phyloP scores from a whole-genome alignment of 2,113 vertebrate genomes.

The Pleuronectes platessa region DNA sequence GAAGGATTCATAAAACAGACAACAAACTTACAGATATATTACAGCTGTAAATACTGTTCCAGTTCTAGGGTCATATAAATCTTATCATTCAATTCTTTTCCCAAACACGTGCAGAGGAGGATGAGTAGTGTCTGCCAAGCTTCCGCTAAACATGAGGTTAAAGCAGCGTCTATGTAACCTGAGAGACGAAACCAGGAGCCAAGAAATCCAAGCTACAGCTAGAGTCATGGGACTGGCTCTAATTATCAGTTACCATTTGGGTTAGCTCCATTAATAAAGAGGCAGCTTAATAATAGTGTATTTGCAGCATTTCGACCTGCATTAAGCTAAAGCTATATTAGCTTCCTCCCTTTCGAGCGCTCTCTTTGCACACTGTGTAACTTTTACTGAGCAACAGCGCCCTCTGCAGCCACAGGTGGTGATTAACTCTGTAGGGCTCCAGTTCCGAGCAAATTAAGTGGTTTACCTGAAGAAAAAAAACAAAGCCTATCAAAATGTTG shows the following conservation, averaged over 20 bases:
- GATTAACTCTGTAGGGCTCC: too few species aligned
- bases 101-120: not conserved
- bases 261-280: not conserved
- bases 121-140: slow-evolving; percentile 1
- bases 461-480: too few species aligned
- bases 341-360: not conserved
- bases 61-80: slow-evolving; percentile 1
- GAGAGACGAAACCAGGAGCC: not conserved
- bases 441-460: too few species aligned
- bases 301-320: not conserved
- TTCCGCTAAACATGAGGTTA: slow-evolving; percentile 3
- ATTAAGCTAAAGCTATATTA: not conserved
- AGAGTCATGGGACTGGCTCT: not conserved
- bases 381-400: too few species aligned
- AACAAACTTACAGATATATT: not conserved
- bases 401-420: too few species aligned
- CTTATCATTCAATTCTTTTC: not conserved
- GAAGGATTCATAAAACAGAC: not conserved
- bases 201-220: not conserved
- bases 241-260: not conserved
- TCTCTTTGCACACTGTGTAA: not conserved
- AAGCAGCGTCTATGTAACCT: not conserved
- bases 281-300: too few species aligned
- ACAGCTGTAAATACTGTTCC: not conserved
- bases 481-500: too few species aligned